These are phyloP conservation scores for Argya squamiceps DNA, from an alignment of 2,797 vertebrate species.

Conservation along the genomic window DNA sequence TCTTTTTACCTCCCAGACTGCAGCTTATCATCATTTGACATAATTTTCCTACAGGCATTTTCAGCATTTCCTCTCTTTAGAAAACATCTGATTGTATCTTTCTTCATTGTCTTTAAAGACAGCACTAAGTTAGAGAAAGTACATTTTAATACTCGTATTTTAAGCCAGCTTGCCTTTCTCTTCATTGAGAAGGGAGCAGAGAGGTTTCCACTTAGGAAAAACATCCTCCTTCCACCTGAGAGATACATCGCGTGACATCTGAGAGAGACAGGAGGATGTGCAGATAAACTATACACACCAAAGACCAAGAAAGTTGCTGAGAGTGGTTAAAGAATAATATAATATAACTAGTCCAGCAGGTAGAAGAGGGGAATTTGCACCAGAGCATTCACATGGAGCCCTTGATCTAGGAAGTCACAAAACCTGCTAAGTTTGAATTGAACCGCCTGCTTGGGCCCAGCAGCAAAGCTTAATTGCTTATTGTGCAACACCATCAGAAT, in stretches of 20 bases:
- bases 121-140: not conserved
- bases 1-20: not conserved
- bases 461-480: not conserved
- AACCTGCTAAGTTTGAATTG: not conserved
- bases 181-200: not conserved
- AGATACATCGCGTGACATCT: fast-evolving
- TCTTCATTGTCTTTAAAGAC: not conserved
- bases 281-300: not conserved
- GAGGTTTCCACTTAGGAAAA: not conserved
- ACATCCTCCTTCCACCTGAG: not conserved
- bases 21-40: not conserved
- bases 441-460: not conserved
- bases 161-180: not conserved
- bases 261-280: fast-evolving
- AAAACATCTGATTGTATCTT: not conserved
- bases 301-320: not conserved
- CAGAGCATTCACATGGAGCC: not conserved
- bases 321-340: not conserved
- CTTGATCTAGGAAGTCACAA: not conserved
- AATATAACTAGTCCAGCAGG: not conserved
- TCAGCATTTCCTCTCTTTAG: not conserved
- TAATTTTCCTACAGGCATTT: not conserved
- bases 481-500: not conserved
- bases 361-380: not conserved
- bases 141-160: not conserved